A percentile compares a stretch with the other conserved stretches of the same genome.
phyloP scores from a whole-genome alignment of 2,888 invertebrate genomes.

The Ernsta delagoae region DNA sequence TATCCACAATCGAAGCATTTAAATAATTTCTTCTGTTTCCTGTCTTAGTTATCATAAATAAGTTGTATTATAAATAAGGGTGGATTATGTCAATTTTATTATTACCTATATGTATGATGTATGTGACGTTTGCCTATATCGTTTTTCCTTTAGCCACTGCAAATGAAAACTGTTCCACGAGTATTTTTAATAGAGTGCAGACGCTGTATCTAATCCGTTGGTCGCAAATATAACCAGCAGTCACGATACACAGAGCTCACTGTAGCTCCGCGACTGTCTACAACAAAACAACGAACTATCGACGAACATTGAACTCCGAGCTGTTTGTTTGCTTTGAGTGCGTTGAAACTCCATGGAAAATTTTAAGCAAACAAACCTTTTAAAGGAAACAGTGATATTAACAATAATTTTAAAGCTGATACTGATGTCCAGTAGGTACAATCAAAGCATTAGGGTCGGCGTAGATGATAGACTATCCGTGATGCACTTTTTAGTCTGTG shows the following conservation, averaged over 20 bases:
- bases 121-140: no score
- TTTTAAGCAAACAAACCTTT: not conserved
- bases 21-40: not conserved
- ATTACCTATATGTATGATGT: no score
- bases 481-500: no score
- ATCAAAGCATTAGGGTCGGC: no score
- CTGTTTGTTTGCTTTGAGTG: conserved; percentile 1
- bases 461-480: no score
- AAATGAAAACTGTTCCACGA: no score
- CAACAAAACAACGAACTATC: not conserved
- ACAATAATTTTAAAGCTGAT: not conserved
- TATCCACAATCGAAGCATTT: not conserved
- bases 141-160: no score
- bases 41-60: no score
- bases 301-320: conserved; percentile 5
- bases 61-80: no score
- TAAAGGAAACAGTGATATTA: not conserved
- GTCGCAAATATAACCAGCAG: not conserved
- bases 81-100: no score
- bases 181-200: not conserved
- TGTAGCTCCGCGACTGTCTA: not conserved
- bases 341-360: not conserved
- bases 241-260: not conserved
- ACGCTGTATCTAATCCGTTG: not conserved
- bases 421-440: no score